Base-by-base conservation (phyloP, 2,797 vertebrate genomes). In the Lutjanus argentimaculatus region DNA sequence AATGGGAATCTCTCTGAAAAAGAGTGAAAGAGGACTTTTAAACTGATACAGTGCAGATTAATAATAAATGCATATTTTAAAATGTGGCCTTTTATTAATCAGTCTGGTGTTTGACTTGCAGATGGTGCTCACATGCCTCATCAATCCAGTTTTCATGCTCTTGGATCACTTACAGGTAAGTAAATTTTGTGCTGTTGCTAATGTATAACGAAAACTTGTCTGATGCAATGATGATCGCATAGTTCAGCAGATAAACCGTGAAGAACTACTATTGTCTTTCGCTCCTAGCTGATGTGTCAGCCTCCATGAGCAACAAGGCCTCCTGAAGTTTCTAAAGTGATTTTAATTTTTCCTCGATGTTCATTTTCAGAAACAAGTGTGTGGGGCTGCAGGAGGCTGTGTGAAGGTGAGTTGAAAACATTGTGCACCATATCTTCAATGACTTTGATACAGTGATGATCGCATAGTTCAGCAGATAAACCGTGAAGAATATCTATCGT, bases 1-100 rank as follows among this genome's bases (percentile, higher is more conserved):
- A 97, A 93, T 98, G 98, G 98, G 98, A 99, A 99, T 99, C 98
- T 99, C 97, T 99, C 98, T 97, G 98, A 99, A 93, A 92, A 88
- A 94, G 79, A 82, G 61, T 99, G 98, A 96, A 96, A 92, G 96
- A 97, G 0, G 0, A 63, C 45, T 85, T 88, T 92, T 56, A 42
- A 62, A 62, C 98, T 99, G 98, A 99, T 95, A 91, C 97, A 93
- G 97, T 95, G 59, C 72, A 13, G 1, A 1, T 9, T 6, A 5
- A n/a, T 0, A 8, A 15, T 2, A 0, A 0, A 0, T 49, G 0
- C 0, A 0, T 1, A 0, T 10, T 0, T 13, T 6, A 4, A 6
- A 1, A 0, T 17, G 0, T 9, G 2, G 2, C 0, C 0, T 0
- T 40, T 9, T 56, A 5, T 30, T 77, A 71, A 90, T 14, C 25